These are phyloP conservation scores for Nephrocerus scutellatus DNA, from an alignment of 2,888 invertebrate genomes.

Conservation along the genomic window DNA sequence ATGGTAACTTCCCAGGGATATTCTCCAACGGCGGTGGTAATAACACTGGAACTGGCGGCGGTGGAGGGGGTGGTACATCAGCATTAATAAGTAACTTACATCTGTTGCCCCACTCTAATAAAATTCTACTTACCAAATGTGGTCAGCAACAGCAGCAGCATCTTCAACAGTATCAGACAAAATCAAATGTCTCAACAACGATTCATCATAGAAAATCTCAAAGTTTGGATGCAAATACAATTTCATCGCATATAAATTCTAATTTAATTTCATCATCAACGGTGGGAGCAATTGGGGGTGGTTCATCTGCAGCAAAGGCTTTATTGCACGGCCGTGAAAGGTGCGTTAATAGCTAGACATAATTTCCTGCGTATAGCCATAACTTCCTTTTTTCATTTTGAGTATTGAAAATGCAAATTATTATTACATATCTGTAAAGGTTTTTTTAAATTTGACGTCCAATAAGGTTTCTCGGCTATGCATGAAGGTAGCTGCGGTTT, in stretches of 20 bases:
- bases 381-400: too few relatives aligned
- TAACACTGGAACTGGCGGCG: constrained; percentile 11
- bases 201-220: constrained; percentile 72
- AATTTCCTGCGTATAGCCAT: too few relatives aligned
- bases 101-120: constrained; percentile 17
- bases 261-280: constrained; percentile 19
- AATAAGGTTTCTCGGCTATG: too few relatives aligned
- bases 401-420: too few relatives aligned
- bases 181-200: constrained; percentile 23
- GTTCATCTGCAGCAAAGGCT: constrained; percentile 14
- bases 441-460: too few relatives aligned
- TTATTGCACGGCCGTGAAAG: constrained; percentile 48
- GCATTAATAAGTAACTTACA: constrained; percentile 20
- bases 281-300: constrained; percentile 8
- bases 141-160: constrained; percentile 18
- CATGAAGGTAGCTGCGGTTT: too few relatives aligned
- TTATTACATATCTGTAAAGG: too few relatives aligned
- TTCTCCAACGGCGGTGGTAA: too few relatives aligned
- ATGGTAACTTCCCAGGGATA: constrained; percentile 33
- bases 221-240: constrained; percentile 64
- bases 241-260: constrained; percentile 33
- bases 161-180: constrained; percentile 6
- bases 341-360: constrained; percentile 27
- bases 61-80: constrained; percentile 18
- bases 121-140: constrained; percentile 18